phyloP scores from a whole-genome alignment of 2,113 vertebrate genomes.

The Gadus chalcogrammus region DNA sequence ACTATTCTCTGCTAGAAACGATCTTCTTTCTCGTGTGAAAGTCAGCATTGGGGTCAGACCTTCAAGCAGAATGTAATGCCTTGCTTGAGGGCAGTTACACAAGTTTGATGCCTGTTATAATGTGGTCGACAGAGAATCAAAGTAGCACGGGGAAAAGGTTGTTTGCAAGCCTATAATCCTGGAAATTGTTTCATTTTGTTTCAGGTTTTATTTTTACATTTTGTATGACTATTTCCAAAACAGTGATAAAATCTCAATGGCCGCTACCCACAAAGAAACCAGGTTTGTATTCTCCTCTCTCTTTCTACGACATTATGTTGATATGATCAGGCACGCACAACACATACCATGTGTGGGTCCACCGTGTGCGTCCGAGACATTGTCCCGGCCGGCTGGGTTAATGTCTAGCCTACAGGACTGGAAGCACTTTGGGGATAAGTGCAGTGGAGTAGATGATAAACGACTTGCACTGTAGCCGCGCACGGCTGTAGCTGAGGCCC shows the following conservation, averaged over 20 bases:
- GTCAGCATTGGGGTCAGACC: too few relatives aligned
- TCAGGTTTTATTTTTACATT: neutral
- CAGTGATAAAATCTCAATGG: too few relatives aligned
- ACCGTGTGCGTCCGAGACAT: slow-evolving; percentile 30
- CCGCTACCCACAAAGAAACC: neutral
- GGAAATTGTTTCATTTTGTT: neutral
- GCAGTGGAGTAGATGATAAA: slow-evolving; percentile 53
- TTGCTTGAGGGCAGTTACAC: neutral
- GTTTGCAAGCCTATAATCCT: neutral
- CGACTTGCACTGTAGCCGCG: slow-evolving; percentile 40
- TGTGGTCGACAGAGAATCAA: neutral
- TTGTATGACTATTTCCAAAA: too few relatives aligned
- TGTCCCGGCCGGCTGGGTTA: slow-evolving; percentile 46
- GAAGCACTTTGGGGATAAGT: slow-evolving; percentile 61
- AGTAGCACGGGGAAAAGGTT: too few relatives aligned
- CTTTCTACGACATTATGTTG: slow-evolving; percentile 32
- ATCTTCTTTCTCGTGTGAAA: neutral
- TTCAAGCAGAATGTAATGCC: neutral
- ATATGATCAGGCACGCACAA: slow-evolving; percentile 46
- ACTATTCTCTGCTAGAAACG: neutral
- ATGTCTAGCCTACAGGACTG: slow-evolving; percentile 49
- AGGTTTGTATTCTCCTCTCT: neutral
- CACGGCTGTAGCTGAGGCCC: slow-evolving; percentile 52
- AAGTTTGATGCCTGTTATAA: neutral
- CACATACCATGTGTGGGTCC: slow-evolving; percentile 52